These are phyloP conservation scores for Passer domesticus DNA, from an alignment of 2,113 vertebrate species.

Conservation along the genomic window DNA sequence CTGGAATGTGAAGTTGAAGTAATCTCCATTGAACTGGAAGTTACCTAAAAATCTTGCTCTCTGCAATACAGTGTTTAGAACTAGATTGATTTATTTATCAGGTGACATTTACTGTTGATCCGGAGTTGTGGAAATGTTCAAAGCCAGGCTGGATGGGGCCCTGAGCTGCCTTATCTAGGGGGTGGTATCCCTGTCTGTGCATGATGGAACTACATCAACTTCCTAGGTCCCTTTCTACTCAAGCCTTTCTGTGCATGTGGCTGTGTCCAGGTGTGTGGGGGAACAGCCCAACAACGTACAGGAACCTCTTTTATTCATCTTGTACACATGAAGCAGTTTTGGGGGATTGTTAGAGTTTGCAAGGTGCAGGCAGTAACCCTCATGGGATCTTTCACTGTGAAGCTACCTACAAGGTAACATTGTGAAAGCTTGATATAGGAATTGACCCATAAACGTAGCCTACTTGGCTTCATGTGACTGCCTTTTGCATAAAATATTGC, in stretches of 20 bases:
- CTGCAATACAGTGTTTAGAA: neutral
- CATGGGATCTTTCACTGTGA: neutral
- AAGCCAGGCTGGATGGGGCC: neutral
- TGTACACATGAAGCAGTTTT: neutral
- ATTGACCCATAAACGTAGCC: neutral
- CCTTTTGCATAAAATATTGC: neutral
- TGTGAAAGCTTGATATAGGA: neutral
- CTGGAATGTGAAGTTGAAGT: neutral
- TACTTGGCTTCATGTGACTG: neutral
- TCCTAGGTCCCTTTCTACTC: neutral
- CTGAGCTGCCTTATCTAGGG: neutral
- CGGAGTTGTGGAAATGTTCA: neutral
- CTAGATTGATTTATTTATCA: neutral
- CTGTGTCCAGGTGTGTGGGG: neutral
- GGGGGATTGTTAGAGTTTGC: neutral
- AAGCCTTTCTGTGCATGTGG: neutral
- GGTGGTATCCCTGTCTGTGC: neutral
- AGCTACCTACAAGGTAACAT: neutral
- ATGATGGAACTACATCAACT: neutral
- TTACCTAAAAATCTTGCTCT: neutral
- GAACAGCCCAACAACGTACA: rapidly evolving
- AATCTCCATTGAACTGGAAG: neutral
- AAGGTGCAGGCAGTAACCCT: neutral
- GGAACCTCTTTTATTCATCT: neutral
- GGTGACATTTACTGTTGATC: neutral